These are phyloP conservation scores for Drosophila trichaetosa DNA, from an alignment of 2,888 invertebrate species.

Conservation along the genomic window DNA sequence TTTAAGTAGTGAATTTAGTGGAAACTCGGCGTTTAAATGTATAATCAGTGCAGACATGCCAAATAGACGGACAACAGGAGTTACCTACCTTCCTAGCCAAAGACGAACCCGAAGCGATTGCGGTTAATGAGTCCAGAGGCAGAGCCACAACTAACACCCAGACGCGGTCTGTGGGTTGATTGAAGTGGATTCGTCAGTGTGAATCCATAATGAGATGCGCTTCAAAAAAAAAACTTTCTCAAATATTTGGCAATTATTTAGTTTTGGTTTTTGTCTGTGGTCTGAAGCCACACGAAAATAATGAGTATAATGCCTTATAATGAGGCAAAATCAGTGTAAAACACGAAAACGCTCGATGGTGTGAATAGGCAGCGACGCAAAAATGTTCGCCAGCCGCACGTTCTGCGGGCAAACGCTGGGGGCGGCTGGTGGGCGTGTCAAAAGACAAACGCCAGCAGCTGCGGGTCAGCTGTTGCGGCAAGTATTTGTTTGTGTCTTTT, in stretches of 20 bases:
- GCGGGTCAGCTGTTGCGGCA: conserved; percentile 52
- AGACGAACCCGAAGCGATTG: conserved; percentile 5
- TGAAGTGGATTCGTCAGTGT: conserved; percentile 35
- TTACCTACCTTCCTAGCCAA: conserved; percentile 20
- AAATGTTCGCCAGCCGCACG: conserved; percentile 44
- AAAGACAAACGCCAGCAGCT: conserved; percentile 73
- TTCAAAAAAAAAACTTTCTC: conserved; percentile 67
- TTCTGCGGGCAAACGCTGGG: conserved; percentile 42
- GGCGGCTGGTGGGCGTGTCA: conserved; percentile 56
- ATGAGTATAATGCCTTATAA: conserved; percentile 48
- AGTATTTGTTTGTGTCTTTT: conserved; percentile 56
- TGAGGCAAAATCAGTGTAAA: conserved; percentile 70
- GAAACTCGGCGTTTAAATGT: conserved; percentile 42
- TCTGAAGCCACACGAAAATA: conserved; percentile 13
- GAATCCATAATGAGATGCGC: conserved; percentile 75
- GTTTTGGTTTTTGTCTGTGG: conserved; percentile 19
- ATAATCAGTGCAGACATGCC: conserved; percentile 22
- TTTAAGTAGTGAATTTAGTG: conserved; percentile 66
- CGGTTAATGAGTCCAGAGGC: conserved; percentile 55
- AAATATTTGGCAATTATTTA: conserved; percentile 70
- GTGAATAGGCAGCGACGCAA: conserved; percentile 45
- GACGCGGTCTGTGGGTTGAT: conserved; percentile 1
- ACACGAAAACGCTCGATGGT: conserved; percentile 57
- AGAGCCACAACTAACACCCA: conserved; percentile 25
- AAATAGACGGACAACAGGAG: conserved; percentile 22